These are phyloP conservation scores for Choristoneura fumiferana DNA, from an alignment of 1,140 invertebrate species.

Conservation along the genomic window DNA sequence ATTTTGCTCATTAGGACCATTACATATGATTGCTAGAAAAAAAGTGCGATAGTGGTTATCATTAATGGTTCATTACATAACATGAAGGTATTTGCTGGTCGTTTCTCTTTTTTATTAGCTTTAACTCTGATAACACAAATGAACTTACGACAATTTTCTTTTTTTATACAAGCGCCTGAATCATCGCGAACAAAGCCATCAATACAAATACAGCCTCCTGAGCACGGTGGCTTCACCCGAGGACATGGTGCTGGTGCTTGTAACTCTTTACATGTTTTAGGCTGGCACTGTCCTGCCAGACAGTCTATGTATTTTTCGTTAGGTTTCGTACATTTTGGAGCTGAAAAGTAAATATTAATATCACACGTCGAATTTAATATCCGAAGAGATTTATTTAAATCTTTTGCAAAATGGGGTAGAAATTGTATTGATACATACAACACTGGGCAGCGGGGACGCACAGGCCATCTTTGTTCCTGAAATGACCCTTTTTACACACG, in stretches of 20 bases:
- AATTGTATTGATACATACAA: conserved; percentile 1
- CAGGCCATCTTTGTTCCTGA: conserved; percentile 5
- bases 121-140: no score
- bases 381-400: no score
- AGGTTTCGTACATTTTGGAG: background rate
- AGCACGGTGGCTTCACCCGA: background rate
- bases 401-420: no score
- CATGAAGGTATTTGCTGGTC: no score
- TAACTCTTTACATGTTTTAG: background rate
- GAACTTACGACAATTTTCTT: conserved; percentile 6
- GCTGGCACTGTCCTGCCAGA: background rate
- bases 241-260: background rate
- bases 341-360: no score
- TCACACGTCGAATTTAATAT: no score
- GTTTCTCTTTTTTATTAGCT: no score
- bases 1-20: background rate
- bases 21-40: background rate
- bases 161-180: background rate
- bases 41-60: no score
- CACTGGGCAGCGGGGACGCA: conserved; percentile 8
- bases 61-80: no score
- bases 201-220: background rate
- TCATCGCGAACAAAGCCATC: background rate
- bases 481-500: conserved; percentile 14
- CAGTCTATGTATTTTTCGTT: conserved; percentile 1